Percentiles rank a stretch among this genome's conserved stretches.
Evolutionary conservation across 2,888 invertebrate species (phyloP).

Genomic region (Exocentrus adspersus): DNA sequence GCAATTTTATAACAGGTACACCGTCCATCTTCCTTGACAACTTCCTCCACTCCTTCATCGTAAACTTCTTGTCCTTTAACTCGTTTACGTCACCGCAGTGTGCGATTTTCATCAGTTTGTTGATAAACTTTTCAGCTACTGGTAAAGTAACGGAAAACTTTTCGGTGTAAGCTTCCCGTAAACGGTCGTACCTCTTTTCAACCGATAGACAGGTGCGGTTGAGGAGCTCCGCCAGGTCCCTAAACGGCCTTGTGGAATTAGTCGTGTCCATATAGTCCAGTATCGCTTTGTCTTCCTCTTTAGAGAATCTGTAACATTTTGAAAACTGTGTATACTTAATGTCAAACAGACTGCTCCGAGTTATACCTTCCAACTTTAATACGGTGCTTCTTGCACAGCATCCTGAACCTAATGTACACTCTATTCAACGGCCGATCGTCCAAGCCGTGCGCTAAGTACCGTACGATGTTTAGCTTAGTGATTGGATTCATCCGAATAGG

Average conservation of each 20-base stretch:
- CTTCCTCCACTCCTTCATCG: constrained; percentile 39
- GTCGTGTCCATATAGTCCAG: constrained; percentile 31
- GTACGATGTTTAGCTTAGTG: constrained; percentile 42
- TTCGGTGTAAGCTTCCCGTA: constrained; percentile 5
- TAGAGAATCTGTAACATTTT: constrained; percentile 44
- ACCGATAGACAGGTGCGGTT: constrained; percentile 34
- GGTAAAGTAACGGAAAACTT: constrained; percentile 37
- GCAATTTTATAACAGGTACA: constrained; percentile 37
- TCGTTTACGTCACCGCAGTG: constrained; percentile 34
- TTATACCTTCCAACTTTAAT: constrained; percentile 45
- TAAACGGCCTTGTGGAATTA: constrained; percentile 24
- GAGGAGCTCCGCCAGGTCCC: constrained; percentile 41
- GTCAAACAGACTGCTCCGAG: background rate
- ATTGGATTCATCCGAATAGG: background rate
- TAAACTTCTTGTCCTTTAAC: constrained; percentile 38
- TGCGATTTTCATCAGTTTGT: constrained; percentile 38
- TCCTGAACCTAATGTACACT: constrained; percentile 45
- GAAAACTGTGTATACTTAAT: background rate
- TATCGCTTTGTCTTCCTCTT: constrained; percentile 45
- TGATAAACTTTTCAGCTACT: constrained; percentile 37
- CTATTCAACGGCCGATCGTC: constrained; percentile 39
- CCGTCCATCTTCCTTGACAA: constrained; percentile 42
- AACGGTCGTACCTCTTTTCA: constrained; percentile 24
- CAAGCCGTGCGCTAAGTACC: constrained; percentile 42
- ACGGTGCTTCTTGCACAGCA: constrained; percentile 29